These are phyloP conservation scores for Antennarius striatus DNA, from an alignment of 2,113 vertebrate species.

Conservation along the genomic window DNA sequence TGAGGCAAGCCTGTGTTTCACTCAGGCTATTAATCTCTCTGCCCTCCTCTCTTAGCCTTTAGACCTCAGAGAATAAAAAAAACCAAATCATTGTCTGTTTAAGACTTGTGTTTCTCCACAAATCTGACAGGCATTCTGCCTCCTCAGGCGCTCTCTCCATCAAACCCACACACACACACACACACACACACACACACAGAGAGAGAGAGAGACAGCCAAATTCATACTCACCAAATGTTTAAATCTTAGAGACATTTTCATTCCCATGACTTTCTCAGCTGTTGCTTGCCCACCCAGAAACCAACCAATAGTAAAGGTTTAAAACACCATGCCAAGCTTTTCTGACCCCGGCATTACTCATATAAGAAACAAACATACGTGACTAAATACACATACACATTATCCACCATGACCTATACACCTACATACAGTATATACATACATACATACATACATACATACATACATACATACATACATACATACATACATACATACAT, in stretches of 20 bases:
- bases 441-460: not conserved
- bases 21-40: conserved; percentile 56
- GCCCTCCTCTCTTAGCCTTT: conserved; percentile 64
- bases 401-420: not conserved
- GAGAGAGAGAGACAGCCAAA: too few relatives aligned
- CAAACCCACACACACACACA: conserved; percentile 16
- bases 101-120: conserved; percentile 59
- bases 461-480: not conserved
- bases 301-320: conserved; percentile 19
- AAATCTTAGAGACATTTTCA: conserved; percentile 58
- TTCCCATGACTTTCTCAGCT: conserved; percentile 59
- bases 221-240: conserved; percentile 37
- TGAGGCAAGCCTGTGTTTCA: conserved; percentile 32
- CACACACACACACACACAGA: not conserved
- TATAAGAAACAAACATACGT: conserved; percentile 22
- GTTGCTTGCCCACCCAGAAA: conserved; percentile 35
- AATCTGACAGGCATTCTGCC: conserved; percentile 63
- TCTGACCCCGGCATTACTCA: conserved; percentile 40
- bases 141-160: conserved; percentile 50
- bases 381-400: conserved; percentile 11
- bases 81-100: conserved; percentile 65
- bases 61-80: conserved; percentile 46
- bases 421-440: not conserved
- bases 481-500: not conserved
- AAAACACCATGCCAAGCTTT: conserved; percentile 41